phyloP scores from a whole-genome alignment of 2,888 invertebrate genomes.

The Ectobius pallidus region DNA sequence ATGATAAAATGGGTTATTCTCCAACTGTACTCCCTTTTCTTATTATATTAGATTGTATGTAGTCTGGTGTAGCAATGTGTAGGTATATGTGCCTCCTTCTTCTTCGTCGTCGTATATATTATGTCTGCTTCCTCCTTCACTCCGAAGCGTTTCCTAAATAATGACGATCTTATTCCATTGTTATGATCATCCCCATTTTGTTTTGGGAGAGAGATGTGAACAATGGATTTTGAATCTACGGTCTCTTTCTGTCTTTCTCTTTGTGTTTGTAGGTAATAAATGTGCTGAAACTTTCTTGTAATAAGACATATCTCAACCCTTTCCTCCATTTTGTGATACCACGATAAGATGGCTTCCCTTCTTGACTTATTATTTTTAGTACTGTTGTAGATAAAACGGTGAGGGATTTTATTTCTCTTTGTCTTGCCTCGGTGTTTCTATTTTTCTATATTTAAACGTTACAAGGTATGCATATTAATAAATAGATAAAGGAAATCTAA shows the following conservation, averaged over 20 bases:
- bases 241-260: conserved; percentile 23
- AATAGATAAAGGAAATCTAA: too few relatives aligned
- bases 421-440: too few relatives aligned
- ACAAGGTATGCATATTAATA: too few relatives aligned
- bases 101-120: conserved; percentile 22
- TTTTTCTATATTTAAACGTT: too few relatives aligned
- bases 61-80: neutral
- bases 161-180: conserved; percentile 30
- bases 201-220: conserved; percentile 4
- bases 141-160: conserved; percentile 21
- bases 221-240: conserved; percentile 25
- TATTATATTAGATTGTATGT: conserved; percentile 20
- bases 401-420: too few relatives aligned
- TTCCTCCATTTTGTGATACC: conserved; percentile 12
- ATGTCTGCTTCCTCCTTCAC: conserved; percentile 28
- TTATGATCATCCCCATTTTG: conserved; percentile 17
- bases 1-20: conserved; percentile 30
- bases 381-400: too few relatives aligned
- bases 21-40: conserved; percentile 20
- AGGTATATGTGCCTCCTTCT: neutral
- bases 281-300: conserved; percentile 27
- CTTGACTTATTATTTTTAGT: neutral
- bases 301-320: neutral
- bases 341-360: conserved; percentile 12
- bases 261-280: conserved; percentile 19